Base-by-base conservation (phyloP, 2,797 vertebrate species). In the Rhabdophis nuchalis region DNA sequence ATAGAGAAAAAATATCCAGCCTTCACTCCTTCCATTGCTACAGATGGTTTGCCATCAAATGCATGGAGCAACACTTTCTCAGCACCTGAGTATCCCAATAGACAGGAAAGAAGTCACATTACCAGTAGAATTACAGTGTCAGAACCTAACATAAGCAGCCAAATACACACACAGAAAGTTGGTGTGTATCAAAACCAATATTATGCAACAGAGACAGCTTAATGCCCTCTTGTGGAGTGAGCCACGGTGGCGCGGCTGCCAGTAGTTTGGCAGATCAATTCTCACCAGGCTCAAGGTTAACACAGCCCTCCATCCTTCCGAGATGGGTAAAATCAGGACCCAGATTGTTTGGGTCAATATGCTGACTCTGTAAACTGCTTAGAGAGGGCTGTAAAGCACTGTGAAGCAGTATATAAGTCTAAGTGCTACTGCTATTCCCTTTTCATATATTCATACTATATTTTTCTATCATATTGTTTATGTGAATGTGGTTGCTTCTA, bases 1-100 rank as follows among this genome's bases (percentile, higher is more conserved):
- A 99, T 98, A 29, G 99, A 99, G 95, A 99, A 99, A 95, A 96
- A 99, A 95, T 98, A 99, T 10, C 99, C 99, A 53, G 98, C 98
- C 94, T 97, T 98, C 27, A 99, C 98, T 60, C 98, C 99, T 95
- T 99, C 99, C 99, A 99, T 98, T 0, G 99, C 99, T 77, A 98
- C 98, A 1, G 99, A 98, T 0, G 98, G 98, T 94, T 98, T 99
- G 57, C 99, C 99, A 88, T 99, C 99, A 96, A 99, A 99, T 0
- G 99, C 99, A 88, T 99, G 99, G 82, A 99, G 98, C 92, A 99
- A 97, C 13, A 98, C 99, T 93, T 97, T 98, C 32, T 98, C 95
- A 90, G 98, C 99, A 94, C 98, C 99, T 99, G 91, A 36, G 0
- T 4, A 85, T n/a, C n/a, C 94, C 93, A 94, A 0, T 50, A 90